These are phyloP conservation scores for Serinus canaria DNA, from an alignment of 2,113 vertebrate genomes.

Conservation along the genomic window DNA sequence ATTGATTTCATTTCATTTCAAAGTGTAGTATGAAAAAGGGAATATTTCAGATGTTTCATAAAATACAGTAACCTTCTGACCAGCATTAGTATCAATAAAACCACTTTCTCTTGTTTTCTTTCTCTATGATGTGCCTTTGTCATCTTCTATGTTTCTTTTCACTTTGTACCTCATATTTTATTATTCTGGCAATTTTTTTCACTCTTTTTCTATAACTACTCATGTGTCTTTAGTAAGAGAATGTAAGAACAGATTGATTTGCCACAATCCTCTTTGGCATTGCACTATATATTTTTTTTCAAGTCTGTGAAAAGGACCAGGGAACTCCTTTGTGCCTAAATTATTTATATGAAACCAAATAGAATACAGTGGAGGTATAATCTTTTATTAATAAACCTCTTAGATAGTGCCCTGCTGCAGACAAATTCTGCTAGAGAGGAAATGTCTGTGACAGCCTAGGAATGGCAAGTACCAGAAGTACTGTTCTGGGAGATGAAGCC, in stretches of 20 bases:
- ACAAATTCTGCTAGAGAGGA: not conserved
- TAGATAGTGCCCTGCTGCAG: not conserved
- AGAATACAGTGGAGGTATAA: not conserved
- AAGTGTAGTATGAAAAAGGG: not conserved
- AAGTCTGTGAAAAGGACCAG: not conserved
- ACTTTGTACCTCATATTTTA: not conserved
- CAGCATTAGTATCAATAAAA: not conserved
- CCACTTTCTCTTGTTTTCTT: not conserved
- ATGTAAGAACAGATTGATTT: not conserved
- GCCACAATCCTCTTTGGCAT: not conserved
- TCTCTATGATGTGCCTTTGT: not conserved
- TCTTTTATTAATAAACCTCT: constrained; percentile 43
- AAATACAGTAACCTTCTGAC: not conserved
- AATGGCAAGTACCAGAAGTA: not conserved
- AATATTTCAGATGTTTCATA: not conserved
- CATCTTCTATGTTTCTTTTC: not conserved
- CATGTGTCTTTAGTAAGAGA: not conserved
- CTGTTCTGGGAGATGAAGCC: not conserved
- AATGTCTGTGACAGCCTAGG: not conserved
- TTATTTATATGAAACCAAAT: constrained; percentile 21
- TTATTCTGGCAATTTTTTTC: not conserved
- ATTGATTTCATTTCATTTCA: not conserved
- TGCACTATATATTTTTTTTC: not conserved
- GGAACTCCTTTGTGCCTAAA: constrained; percentile 11
- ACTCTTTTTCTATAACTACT: not conserved